Conservation (phyloP, 2,797 vertebrate species). For the Hafferia zeledoni region DNA sequence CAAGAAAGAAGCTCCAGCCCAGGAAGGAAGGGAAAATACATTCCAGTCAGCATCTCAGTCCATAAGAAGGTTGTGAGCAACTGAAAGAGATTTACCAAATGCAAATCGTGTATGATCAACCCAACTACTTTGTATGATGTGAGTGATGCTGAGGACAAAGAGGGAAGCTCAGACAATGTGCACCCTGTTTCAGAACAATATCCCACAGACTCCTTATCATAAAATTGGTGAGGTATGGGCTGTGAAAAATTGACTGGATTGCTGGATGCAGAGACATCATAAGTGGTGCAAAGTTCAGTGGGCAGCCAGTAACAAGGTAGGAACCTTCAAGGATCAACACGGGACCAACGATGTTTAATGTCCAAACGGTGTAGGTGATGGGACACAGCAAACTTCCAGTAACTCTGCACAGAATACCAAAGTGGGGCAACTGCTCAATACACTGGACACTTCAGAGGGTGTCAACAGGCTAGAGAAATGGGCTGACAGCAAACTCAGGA, state of each 20-base stretch:
- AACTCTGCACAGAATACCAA: neutral
- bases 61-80: neutral
- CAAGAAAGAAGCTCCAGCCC: neutral
- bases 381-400: too few species aligned
- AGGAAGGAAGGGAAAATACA: neutral
- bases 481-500: neutral
- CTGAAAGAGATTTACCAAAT: neutral
- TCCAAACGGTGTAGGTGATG: neutral
- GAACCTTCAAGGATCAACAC: neutral
- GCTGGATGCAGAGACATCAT: neutral
- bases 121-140: accelerated
- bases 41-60: neutral
- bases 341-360: accelerated
- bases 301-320: neutral
- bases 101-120: neutral
- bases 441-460: accelerated
- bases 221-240: neutral
- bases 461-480: neutral
- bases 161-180: accelerated
- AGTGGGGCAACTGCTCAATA: accelerated
- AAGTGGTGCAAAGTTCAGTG: neutral
- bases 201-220: neutral
- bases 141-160: neutral
- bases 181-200: neutral
- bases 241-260: neutral